These are phyloP conservation scores for Lepas anatifera DNA, from an alignment of 2,888 invertebrate genomes.

Conservation along the genomic window DNA sequence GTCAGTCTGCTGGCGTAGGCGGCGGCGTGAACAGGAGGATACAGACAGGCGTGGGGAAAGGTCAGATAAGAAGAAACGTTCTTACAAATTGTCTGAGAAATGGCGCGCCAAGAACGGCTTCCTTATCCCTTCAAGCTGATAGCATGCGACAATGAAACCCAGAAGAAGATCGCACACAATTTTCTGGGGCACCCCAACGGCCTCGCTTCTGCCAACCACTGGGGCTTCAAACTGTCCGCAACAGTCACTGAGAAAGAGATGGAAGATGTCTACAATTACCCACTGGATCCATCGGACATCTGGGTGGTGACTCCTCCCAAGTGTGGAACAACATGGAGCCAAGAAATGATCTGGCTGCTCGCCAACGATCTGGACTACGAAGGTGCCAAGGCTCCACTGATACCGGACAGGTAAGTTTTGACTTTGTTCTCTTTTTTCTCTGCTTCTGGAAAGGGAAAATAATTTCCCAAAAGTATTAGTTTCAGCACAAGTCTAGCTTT, in stretches of 20 bases:
- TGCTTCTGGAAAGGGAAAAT: too few relatives aligned
- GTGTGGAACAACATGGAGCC: slow-evolving; percentile 59
- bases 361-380: slow-evolving; percentile 48
- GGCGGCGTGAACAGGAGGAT: too few relatives aligned
- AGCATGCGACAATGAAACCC: slow-evolving; percentile 9
- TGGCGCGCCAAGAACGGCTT: too few relatives aligned
- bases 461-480: too few relatives aligned
- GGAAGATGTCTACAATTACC: slow-evolving; percentile 21
- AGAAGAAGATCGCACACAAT: slow-evolving; percentile 13
- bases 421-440: too few relatives aligned
- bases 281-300: slow-evolving; percentile 19
- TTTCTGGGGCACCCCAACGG: slow-evolving; percentile 15
- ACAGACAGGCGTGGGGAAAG: too few relatives aligned
- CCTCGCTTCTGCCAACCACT: slow-evolving; percentile 6
- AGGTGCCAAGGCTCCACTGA: slow-evolving; percentile 40
- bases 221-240: slow-evolving; percentile 14
- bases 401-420: slow-evolving; percentile 28
- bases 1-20: too few relatives aligned
- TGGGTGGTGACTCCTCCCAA: slow-evolving; percentile 19
- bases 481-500: too few relatives aligned
- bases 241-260: slow-evolving; percentile 16
- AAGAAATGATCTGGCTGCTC: slow-evolving; percentile 60
- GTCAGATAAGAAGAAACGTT: too few relatives aligned
- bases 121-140: slow-evolving; percentile 1
- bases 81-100: too few relatives aligned